Evolutionary conservation across 2,113 vertebrate species (phyloP), one percentile per base, ranked within the genome.

Genomic region (Prionailurus viverrinus): DNA sequence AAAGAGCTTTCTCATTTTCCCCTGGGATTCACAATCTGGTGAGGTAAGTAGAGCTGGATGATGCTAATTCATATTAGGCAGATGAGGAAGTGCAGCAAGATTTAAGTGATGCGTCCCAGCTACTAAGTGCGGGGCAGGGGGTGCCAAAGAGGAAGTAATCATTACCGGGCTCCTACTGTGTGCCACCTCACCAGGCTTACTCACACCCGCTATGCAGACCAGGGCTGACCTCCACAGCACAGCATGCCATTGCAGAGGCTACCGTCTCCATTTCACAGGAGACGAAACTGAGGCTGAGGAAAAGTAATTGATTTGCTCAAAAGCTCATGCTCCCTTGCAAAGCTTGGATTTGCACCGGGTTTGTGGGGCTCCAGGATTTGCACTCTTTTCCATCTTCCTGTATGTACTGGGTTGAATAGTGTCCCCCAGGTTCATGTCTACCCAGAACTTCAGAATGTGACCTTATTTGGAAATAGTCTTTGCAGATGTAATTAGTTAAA

Each of bases 381-480:
- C 29, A 19, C 5, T 82, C 45, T 94, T 74, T 88, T 53, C 85
- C 69, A 83, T 51, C 71, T 92, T 89, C 83, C 86, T 73, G 4
- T 45, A n/a, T 31, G 27, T 68, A 16, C 66, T 31, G 29, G 27
- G 66, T 19, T 82, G 65, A 91, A 65, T 1, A 80, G 55, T 93
- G 65, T 55, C 33, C 4, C 14, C 31, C 33, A 83, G 81, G 89
- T 68, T 83, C 83, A 33, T 29, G 19, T 81, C 94, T 91, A 71
- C 61, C 39, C 9, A 89, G 79, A 95, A 63, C 39, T 55, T 94
- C 91, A 90, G 85, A 94, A 97, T 76, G 80, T 87, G 68, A 61
- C 90, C 91, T 91, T 96, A 95, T 96, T 86, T 97, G 92, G 92
- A 96, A 95, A 96, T 29, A 86, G 74, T 61, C 82, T 96, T 92